These are phyloP conservation scores for Sebastes fasciatus DNA, from an alignment of 2,113 vertebrate genomes.

Conservation along the genomic window DNA sequence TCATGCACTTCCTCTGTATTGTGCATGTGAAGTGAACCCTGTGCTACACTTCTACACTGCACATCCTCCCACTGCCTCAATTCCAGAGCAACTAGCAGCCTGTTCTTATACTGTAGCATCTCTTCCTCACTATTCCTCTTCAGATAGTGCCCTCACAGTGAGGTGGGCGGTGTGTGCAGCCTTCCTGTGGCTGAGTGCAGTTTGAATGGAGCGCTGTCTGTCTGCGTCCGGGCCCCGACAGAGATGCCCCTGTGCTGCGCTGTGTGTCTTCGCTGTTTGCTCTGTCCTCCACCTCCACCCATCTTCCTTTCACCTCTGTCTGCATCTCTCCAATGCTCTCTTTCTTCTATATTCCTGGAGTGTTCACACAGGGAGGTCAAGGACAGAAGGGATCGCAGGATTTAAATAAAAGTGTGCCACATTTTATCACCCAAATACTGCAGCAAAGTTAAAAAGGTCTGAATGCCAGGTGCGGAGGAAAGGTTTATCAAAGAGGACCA, in stretches of 20 bases:
- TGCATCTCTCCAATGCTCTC: neutral
- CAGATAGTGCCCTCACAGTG: constrained; percentile 30
- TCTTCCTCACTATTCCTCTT: neutral
- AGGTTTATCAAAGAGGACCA: constrained; percentile 34
- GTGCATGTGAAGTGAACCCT: neutral
- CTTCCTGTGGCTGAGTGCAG: constrained; percentile 23
- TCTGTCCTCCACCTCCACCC: constrained; percentile 27
- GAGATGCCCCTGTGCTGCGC: constrained; percentile 63
- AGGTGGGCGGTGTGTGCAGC: constrained; percentile 22
- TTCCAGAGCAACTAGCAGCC: neutral
- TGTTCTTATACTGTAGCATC: constrained; percentile 13
- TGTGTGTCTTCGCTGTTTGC: constrained; percentile 56
- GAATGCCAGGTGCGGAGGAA: constrained; percentile 17
- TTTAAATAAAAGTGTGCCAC: neutral
- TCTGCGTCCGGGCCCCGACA: constrained; percentile 42
- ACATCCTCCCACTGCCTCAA: neutral
- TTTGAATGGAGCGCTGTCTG: constrained; percentile 56
- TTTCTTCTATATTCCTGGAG: neutral
- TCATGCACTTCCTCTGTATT: neutral
- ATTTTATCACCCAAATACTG: neutral
- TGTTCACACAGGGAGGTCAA: constrained; percentile 10
- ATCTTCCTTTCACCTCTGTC: constrained; percentile 10
- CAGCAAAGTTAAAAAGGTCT: neutral
- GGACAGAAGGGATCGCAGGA: constrained; percentile 4
- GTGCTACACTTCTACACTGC: neutral